Percentiles rank a stretch among this genome's conserved stretches.
phyloP scores from a whole-genome alignment of 2,888 invertebrate genomes.

The Protula sp. region DNA sequence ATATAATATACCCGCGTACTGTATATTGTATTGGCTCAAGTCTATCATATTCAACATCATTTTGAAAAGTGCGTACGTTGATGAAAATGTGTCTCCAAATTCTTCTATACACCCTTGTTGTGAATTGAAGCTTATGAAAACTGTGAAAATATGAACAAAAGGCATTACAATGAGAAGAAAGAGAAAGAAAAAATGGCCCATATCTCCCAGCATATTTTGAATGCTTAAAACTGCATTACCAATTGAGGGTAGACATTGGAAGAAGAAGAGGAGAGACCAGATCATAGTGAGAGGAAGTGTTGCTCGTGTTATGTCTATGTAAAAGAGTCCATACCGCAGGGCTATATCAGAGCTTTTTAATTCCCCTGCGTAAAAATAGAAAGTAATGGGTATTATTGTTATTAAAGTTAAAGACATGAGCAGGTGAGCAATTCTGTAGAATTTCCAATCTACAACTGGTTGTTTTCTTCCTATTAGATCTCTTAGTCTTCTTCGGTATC shows the following conservation, averaged over 20 bases:
- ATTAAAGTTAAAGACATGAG: background rate
- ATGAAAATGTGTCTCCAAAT: background rate
- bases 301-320: background rate
- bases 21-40: background rate
- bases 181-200: background rate
- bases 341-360: no score
- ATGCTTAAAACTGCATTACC: background rate
- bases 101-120: background rate
- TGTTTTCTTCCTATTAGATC: background rate
- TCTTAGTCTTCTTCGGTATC: background rate
- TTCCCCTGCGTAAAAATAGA: no score
- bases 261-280: background rate
- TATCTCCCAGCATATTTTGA: background rate
- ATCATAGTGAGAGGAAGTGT: background rate
- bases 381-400: background rate
- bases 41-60: background rate
- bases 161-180: background rate
- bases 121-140: background rate
- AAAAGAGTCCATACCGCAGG: no score
- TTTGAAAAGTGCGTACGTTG: background rate
- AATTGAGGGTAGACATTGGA: background rate
- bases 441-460: background rate
- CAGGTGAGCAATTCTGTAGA: background rate
- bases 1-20: background rate
- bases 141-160: background rate